Evolutionary conservation across 2,888 invertebrate genomes (phyloP).

Genomic region (Drosophila austrosaltans): DNA sequence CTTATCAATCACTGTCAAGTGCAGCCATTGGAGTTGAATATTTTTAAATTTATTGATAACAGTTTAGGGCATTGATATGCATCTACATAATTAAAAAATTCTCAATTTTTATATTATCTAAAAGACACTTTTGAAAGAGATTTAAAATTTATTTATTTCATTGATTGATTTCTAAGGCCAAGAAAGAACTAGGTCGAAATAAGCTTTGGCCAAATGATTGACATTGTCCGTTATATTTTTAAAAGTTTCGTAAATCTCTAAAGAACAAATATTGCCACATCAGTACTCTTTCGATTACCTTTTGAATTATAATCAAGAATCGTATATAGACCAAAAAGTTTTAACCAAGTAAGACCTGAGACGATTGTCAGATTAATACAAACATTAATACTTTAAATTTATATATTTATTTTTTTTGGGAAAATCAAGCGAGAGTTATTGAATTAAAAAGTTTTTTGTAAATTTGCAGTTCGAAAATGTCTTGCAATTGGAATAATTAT

Average conservation of each 20-base stretch:
- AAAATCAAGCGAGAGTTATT: conserved; percentile 2
- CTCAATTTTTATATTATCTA: neutral
- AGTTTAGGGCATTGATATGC: neutral
- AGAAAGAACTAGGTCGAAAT: neutral
- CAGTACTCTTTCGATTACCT: too few relatives aligned
- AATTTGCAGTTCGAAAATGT: conserved; percentile 45
- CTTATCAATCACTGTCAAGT: conserved; percentile 3
- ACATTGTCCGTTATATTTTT: too few relatives aligned
- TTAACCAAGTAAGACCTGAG: neutral
- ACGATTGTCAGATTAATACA: neutral
- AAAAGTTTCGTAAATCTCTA: too few relatives aligned
- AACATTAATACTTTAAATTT: neutral
- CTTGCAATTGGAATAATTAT: conserved; percentile 10
- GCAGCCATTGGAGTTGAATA: neutral
- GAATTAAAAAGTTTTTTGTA: conserved; percentile 16
- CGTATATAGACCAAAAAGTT: neutral
- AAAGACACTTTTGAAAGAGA: neutral
- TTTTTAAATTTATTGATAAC: neutral
- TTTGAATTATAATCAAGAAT: neutral
- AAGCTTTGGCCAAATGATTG: neutral
- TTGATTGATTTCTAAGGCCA: neutral
- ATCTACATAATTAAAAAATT: neutral
- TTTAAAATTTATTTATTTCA: neutral
- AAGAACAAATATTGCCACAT: too few relatives aligned
- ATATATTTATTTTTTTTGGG: neutral